phyloP scores from a whole-genome alignment of 1,140 invertebrate genomes.

The Drosophila teissieri region DNA sequence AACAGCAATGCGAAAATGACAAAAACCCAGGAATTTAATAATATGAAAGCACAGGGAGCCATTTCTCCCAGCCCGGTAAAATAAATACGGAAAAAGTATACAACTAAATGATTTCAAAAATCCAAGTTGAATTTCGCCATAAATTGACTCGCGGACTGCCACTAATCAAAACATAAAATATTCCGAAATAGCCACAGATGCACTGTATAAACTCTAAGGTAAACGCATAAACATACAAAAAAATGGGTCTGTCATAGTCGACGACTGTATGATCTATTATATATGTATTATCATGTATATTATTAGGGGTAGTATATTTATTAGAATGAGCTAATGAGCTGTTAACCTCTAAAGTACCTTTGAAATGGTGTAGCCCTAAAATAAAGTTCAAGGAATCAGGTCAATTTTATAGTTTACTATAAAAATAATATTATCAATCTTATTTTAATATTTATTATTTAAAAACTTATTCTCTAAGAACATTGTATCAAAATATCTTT shows the following conservation, averaged over 20 bases:
- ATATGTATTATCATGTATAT: not conserved
- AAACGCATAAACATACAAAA: slow-evolving; percentile 58
- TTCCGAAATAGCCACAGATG: slow-evolving; percentile 56
- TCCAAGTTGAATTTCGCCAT: slow-evolving; percentile 82
- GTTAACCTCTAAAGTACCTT: no score
- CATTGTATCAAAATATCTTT: no score
- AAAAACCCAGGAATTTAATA: slow-evolving; percentile 65
- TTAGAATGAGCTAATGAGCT: no score
- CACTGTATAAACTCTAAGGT: slow-evolving; percentile 74
- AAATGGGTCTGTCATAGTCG: not conserved
- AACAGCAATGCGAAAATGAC: slow-evolving; percentile 61
- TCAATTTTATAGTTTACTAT: no score
- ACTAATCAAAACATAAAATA: slow-evolving; percentile 78
- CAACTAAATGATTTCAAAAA: slow-evolving; percentile 81
- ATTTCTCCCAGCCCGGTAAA: slow-evolving; percentile 14
- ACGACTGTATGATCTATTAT: slow-evolving; percentile 10
- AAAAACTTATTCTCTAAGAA: no score
- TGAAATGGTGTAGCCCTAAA: no score
- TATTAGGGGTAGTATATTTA: no score
- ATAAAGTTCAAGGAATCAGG: no score
- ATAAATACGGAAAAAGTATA: slow-evolving; percentile 41
- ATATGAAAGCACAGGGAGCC: slow-evolving; percentile 62
- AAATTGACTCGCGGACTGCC: slow-evolving; percentile 58
- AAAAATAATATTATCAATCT: no score
- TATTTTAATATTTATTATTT: no score